A percentile compares a stretch with the other conserved stretches of the same genome.
Evolutionary conservation across 2,888 invertebrate genomes (phyloP).

Genomic region (Andrena camellia): DNA sequence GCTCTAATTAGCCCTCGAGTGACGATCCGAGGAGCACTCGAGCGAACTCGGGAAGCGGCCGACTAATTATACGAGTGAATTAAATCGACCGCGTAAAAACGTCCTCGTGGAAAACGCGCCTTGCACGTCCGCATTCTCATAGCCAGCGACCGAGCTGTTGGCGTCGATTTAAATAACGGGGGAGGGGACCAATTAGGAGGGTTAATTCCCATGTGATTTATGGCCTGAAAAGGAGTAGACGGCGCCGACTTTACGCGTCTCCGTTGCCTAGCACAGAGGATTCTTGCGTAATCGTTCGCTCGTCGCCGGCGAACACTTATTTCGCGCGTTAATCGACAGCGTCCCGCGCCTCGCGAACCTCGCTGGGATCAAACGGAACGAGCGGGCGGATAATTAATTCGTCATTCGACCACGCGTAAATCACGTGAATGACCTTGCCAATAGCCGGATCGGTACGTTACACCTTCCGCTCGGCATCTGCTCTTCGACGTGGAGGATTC

Average conservation of each 20-base stretch:
- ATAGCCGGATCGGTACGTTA: background rate
- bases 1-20: conserved; percentile 51
- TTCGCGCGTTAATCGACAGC: conserved; percentile 48
- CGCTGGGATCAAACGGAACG: conserved; percentile 4
- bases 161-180: conserved; percentile 75
- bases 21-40: conserved; percentile 31
- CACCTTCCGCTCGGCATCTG: background rate
- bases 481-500: background rate
- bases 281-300: conserved; percentile 66
- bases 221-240: conserved; percentile 57
- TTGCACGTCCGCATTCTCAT: conserved; percentile 49
- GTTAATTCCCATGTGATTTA: conserved; percentile 81
- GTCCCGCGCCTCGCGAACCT: background rate
- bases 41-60: conserved; percentile 22
- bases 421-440: conserved; percentile 20
- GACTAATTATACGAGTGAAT: conserved; percentile 56
- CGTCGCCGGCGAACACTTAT: conserved; percentile 49
- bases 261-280: conserved; percentile 48
- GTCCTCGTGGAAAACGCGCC: conserved; percentile 26
- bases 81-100: conserved; percentile 56
- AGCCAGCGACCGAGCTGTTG: conserved; percentile 14
- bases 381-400: conserved; percentile 38
- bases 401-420: conserved; percentile 21
- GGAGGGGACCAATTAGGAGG: conserved; percentile 75
- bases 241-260: conserved; percentile 56